A percentile compares a stretch with the other conserved stretches of the same genome.
phyloP scores from a whole-genome alignment of 1,140 invertebrate genomes.

The Heliconius melpomene region DNA sequence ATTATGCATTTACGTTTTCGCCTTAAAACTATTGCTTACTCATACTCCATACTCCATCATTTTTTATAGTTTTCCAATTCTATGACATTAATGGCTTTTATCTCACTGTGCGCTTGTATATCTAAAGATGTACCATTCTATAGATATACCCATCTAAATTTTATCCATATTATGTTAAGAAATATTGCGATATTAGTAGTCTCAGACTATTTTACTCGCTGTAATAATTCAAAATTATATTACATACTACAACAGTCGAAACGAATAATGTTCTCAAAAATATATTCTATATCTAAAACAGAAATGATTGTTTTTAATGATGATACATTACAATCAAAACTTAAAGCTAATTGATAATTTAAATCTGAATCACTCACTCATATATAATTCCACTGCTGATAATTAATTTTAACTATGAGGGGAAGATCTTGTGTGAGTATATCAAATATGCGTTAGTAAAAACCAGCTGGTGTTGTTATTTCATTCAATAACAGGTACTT shows the following conservation, averaged over 20 bases:
- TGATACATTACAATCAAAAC: not conserved
- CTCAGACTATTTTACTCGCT: no score
- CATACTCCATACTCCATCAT: no score
- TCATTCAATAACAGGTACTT: slow-evolving; percentile 10
- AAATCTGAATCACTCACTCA: slow-evolving; percentile 5
- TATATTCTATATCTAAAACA: not conserved
- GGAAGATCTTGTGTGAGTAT: not conserved
- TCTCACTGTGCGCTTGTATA: no score
- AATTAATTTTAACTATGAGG: slow-evolving; percentile 25
- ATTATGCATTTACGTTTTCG: no score
- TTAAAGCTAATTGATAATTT: not conserved
- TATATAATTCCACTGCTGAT: slow-evolving; percentile 11
- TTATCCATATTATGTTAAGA: no score
- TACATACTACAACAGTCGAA: not conserved
- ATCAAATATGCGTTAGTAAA: slow-evolving; percentile 13
- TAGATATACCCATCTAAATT: no score
- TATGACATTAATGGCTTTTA: no score
- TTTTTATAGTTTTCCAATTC: no score
- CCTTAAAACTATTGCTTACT: no score
- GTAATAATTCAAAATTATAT: not conserved
- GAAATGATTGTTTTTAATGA: not conserved
- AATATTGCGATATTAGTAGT: no score
- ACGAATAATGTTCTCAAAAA: not conserved
- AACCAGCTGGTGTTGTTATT: slow-evolving; percentile 20
- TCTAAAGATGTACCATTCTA: no score